A percentile compares a stretch with the other conserved stretches of the same genome.
These are phyloP conservation scores for Novumbra hubbsi DNA, from an alignment of 2,797 vertebrate species.

Conservation along the genomic window DNA sequence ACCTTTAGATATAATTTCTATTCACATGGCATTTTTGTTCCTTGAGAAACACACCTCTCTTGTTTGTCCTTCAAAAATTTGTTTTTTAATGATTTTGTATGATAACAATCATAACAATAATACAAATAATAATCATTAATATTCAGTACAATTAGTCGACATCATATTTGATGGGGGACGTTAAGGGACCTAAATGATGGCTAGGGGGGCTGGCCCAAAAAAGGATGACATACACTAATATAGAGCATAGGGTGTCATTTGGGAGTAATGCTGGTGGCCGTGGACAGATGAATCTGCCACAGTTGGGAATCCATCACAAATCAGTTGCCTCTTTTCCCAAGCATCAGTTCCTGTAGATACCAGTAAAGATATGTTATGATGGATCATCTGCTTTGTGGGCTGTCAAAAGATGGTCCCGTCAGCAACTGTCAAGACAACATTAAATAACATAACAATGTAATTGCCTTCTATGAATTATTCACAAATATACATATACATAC, in stretches of 20 bases:
- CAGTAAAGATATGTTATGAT: conserved; percentile 51
- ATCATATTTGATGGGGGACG: too few relatives aligned
- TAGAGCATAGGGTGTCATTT: background rate
- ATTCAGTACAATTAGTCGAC: too few relatives aligned
- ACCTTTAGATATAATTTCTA: too few relatives aligned
- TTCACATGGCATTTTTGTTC: too few relatives aligned
- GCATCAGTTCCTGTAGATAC: conserved; percentile 43
- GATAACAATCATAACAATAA: too few relatives aligned
- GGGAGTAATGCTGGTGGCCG: conserved; percentile 45
- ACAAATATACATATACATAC: conserved; percentile 31
- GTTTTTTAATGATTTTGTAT: too few relatives aligned
- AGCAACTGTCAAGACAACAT: conserved; percentile 42
- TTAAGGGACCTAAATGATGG: too few relatives aligned
- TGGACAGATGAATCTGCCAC: conserved; percentile 60
- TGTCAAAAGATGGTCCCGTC: conserved; percentile 48
- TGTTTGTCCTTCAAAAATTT: too few relatives aligned
- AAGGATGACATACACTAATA: too few relatives aligned
- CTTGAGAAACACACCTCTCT: too few relatives aligned
- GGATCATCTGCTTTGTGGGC: conserved; percentile 47
- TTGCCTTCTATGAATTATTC: conserved; percentile 35
- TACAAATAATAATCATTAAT: too few relatives aligned
- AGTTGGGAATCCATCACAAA: conserved; percentile 55
- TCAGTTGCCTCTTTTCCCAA: conserved; percentile 34
- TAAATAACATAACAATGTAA: conserved; percentile 50
- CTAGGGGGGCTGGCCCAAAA: too few relatives aligned